Percentiles rank a stretch among this genome's conserved stretches.
phyloP scores from a whole-genome alignment of 2,113 vertebrate genomes.

The Cygnus atratus region DNA sequence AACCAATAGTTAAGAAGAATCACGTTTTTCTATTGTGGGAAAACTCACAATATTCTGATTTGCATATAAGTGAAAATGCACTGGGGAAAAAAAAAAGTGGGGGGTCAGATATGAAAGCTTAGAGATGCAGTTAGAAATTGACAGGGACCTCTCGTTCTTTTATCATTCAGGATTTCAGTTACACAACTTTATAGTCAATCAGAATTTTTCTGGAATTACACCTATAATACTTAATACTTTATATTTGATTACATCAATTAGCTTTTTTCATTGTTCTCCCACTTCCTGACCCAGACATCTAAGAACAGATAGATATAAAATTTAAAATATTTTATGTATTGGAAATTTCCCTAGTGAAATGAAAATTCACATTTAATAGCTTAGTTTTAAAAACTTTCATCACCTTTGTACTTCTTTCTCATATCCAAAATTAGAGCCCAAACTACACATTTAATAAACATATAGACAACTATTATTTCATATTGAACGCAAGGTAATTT shows the following conservation, averaged over 20 bases:
- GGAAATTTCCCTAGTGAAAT: neutral
- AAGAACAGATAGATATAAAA: neutral
- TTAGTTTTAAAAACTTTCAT: neutral
- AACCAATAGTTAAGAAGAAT: neutral
- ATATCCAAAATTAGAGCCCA: neutral
- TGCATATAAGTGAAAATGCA: neutral
- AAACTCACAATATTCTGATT: neutral
- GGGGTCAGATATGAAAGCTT: neutral
- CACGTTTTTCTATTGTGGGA: neutral
- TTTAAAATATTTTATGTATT: neutral
- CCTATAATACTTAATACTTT: neutral
- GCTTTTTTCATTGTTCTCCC: neutral
- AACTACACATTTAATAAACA: neutral
- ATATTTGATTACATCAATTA: neutral
- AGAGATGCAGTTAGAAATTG: neutral
- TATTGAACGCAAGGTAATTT: neutral
- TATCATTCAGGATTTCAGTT: neutral
- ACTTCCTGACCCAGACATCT: neutral
- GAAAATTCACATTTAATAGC: neutral
- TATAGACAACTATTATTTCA: neutral
- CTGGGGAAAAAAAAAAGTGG: neutral
- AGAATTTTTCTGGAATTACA: neutral
- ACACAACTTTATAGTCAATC: neutral
- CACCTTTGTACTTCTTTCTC: neutral
- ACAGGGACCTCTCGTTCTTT: no score